Conservation (phyloP, 2,888 invertebrate species). For the Caenorhabditis angaria region DNA sequence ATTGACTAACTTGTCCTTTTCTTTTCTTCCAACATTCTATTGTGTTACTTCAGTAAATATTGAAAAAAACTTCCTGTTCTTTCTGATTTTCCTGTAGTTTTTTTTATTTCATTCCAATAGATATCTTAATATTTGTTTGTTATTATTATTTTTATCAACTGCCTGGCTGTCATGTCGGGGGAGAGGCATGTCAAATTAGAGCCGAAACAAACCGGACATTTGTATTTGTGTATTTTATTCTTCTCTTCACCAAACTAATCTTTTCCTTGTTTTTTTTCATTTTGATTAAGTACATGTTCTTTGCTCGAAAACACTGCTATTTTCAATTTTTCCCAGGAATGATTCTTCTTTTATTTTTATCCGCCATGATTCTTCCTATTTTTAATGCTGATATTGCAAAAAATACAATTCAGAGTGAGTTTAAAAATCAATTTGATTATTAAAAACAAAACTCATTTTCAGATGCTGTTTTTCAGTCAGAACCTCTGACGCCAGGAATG, state of each 20-base stretch:
- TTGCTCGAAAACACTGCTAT: background rate
- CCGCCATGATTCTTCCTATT: background rate
- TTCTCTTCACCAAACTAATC: background rate
- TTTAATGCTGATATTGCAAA: background rate
- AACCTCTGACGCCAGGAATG: background rate
- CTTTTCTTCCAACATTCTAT: too few relatives aligned
- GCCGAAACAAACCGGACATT: background rate
- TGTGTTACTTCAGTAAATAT: too few relatives aligned
- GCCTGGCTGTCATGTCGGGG: conserved; percentile 1
- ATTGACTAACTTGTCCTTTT: too few relatives aligned
- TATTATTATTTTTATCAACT: background rate
- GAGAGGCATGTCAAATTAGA: conserved; percentile 3
- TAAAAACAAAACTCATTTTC: background rate
- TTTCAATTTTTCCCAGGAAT: background rate
- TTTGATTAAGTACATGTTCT: background rate
- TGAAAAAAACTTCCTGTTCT: too few relatives aligned
- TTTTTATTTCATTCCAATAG: too few relatives aligned
- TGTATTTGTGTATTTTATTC: background rate
- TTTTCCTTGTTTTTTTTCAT: background rate
- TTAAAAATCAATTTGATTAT: background rate
- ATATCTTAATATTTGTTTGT: too few relatives aligned
- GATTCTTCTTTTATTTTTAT: background rate
- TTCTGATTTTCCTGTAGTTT: too few relatives aligned
- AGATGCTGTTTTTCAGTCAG: conserved; percentile 16
- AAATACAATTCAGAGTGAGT: background rate